Percentiles rank a stretch among this genome's conserved stretches.
phyloP scores from a whole-genome alignment of 1,140 invertebrate genomes.

The Chlorops oryzae region DNA sequence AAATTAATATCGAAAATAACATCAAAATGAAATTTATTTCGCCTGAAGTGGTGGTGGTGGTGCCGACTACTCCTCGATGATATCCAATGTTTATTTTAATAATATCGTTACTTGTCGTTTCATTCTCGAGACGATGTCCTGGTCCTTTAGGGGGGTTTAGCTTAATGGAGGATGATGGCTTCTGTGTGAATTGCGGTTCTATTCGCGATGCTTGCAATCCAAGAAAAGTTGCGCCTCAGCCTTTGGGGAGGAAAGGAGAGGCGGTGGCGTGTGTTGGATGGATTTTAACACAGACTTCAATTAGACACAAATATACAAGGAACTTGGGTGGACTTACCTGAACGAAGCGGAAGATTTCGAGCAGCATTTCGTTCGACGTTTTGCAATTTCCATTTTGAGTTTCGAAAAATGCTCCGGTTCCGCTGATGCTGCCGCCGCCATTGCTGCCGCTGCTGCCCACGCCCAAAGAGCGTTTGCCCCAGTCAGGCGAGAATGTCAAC shows the following conservation, averaged over 20 bases:
- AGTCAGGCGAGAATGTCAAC: conserved; percentile 45
- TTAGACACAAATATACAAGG: background rate
- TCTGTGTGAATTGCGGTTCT: no score
- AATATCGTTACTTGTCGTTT: no score
- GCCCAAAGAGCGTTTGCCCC: conserved; percentile 41
- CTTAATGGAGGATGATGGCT: no score
- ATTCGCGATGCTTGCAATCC: conserved; percentile 43
- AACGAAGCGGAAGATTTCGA: conserved; percentile 43
- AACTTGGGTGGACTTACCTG: conserved; percentile 20
- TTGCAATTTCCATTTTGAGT: conserved; percentile 32
- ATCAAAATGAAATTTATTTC: no score
- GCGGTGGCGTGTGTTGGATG: background rate
- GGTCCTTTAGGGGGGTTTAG: no score
- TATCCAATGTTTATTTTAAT: no score
- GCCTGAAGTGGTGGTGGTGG: no score
- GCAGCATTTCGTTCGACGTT: conserved; percentile 42
- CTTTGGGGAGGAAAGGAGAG: conserved; percentile 10
- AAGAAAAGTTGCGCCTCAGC: conserved; percentile 39
- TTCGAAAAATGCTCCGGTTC: conserved; percentile 27
- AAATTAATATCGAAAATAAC: no score
- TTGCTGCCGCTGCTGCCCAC: conserved; percentile 15
- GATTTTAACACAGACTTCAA: background rate
- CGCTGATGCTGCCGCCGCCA: conserved; percentile 15
- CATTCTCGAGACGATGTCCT: no score
- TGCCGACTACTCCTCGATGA: no score